These are phyloP conservation scores for Neodiprion lecontei DNA, from an alignment of 1,140 invertebrate genomes.

Conservation along the genomic window DNA sequence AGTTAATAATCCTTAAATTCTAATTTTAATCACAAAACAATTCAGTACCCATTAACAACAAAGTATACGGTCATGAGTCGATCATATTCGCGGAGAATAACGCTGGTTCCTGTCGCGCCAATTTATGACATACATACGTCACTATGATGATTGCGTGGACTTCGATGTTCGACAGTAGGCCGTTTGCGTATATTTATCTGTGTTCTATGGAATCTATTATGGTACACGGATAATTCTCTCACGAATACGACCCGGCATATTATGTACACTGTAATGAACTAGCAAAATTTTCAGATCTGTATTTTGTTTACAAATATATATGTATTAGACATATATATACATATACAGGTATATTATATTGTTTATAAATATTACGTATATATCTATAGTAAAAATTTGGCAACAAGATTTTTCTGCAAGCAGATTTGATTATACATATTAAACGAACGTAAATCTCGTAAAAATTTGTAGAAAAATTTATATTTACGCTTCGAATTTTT, in stretches of 20 bases:
- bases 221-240: background rate
- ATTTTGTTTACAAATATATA: background rate
- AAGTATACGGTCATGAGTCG: background rate
- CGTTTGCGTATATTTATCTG: background rate
- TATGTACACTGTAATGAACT: background rate
- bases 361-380: background rate
- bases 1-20: background rate
- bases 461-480: background rate
- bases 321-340: background rate
- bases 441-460: background rate
- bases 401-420: constrained; percentile 12
- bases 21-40: background rate
- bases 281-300: background rate
- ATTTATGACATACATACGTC: background rate
- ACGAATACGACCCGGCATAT: background rate
- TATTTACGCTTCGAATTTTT: background rate
- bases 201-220: background rate
- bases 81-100: background rate
- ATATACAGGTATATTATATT: background rate
- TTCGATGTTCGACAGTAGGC: too few species aligned
- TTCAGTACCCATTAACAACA: background rate
- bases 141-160: background rate
- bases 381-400: constrained; percentile 13
- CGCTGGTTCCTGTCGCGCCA: background rate
- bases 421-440: constrained; percentile 14